These are phyloP conservation scores for Amphimallon solstitiale DNA, from an alignment of 2,888 invertebrate species.

Conservation along the genomic window DNA sequence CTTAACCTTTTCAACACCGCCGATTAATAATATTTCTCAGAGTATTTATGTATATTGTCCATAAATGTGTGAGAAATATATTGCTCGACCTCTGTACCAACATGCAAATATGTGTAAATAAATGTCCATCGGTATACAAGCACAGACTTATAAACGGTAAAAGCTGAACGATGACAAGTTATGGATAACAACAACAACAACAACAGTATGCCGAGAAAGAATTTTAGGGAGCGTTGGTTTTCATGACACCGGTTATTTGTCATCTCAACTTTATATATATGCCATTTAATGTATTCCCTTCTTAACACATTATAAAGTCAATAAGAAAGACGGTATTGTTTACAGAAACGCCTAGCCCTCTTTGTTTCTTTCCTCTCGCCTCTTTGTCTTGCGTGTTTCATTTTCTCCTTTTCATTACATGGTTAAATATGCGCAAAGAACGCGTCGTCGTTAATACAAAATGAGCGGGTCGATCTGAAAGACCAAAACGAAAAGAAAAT, in stretches of 20 bases:
- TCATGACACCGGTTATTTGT: constrained; percentile 9
- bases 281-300: not conserved
- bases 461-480: not conserved
- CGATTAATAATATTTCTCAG: too few relatives aligned
- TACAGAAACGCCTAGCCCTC: not conserved
- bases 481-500: not conserved
- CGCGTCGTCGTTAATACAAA: constrained; percentile 1
- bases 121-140: too few relatives aligned
- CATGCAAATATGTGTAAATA: too few relatives aligned
- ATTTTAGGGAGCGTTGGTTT: constrained; percentile 15
- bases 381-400: not conserved
- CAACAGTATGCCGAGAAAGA: constrained; percentile 7
- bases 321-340: constrained; percentile 12
- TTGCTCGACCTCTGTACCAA: too few relatives aligned
- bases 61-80: too few relatives aligned
- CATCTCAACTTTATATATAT: constrained; percentile 1
- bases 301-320: not conserved
- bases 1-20: too few relatives aligned
- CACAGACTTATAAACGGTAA: too few relatives aligned
- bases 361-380: not conserved
- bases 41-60: too few relatives aligned
- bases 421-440: not conserved
- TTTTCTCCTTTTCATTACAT: constrained; percentile 2
- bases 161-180: too few relatives aligned
- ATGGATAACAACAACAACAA: too few relatives aligned